Base-by-base conservation (phyloP, 2,888 invertebrate genomes). In the Pogonocherus hispidulus region DNA sequence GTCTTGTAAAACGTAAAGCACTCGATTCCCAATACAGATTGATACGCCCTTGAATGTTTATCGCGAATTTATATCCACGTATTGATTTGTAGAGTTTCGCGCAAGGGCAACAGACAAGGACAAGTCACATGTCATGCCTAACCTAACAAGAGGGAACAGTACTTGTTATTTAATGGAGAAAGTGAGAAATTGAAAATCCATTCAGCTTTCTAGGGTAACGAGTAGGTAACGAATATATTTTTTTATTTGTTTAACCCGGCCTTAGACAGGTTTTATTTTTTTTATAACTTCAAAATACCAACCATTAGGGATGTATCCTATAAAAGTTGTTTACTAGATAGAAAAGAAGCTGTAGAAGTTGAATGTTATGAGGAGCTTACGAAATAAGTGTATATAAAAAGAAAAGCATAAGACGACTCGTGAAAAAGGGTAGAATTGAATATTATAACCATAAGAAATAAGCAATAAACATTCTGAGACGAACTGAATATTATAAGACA, bases 1-100 rank as follows among this genome's bases (percentile, higher is more conserved):
- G 8, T 27, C 27, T 8, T 8, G 3, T 27, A 27, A 27, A 27
- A 27, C 8, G 8, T 5, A 27, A 27, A 16, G n/a, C 2, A 3
- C 16, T n/a, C 41, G n/a, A 3, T 6, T 41, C 14, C n/a, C 16
- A 5, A n/a, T 41, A 9, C 16, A n/a, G 2, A 3, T 37, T 37
- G 37, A 37, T 41, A 41, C 41, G 41, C 41, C 41, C 41, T 27
- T 41, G 41, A 14, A 41, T 41, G 41, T 41, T 37, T 41, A 41
- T 41, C 41, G 41, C 16, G 14, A 41, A 41, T 32, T 57, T 22
- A 57, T 59, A 59, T 59, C 44, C 47, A 16, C 18, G 47, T 59
- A 59, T 59, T 59, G 59, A 59, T 59, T 59, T 27, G 59, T 18
- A 6, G 59, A 47, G 59, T 19, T 59, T 59, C 44, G 59, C 59